Evolutionary conservation across 2,797 vertebrate genomes (phyloP), one percentile per base, ranked within the genome.

Genomic region (Hyperoplus immaculatus): DNA sequence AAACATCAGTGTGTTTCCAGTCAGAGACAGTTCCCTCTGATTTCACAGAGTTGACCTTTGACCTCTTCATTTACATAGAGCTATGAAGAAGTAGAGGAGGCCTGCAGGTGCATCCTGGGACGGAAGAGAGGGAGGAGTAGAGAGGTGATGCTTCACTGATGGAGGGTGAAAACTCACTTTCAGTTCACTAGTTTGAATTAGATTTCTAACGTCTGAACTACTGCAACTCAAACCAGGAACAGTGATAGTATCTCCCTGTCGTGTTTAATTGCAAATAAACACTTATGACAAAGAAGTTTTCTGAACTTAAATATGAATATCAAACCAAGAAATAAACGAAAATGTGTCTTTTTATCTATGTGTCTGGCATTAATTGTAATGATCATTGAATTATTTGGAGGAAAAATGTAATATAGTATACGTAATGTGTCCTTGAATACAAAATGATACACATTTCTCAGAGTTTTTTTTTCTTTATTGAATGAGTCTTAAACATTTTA

Each of bases 81-180:
- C 55, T 66, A 16, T 57, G 60, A 56, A 77, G 66, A 56, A 36
- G 7, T 5, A 55, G 43, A 6, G 2, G 18, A 68, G n/a, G 39
- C 10, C 58, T 72, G 60, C 84, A 87, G 85, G 78, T 89, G 80
- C 84, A 82, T 84, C 82, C 65, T 87, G 81, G 16, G 58, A 62
- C n/a, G 49, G 55, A 72, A 3, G 29, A 58, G 58, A 69, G n/a
- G 43, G 58, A 61, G 59, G 45, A 58, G 67, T 14, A 51, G 53
- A 77, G 61, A 69, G 13, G 53, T 63, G 74, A 81, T 2, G 58
- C 73, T 72, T 77, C 63, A 77, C 53, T 72, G 73, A 64, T 1
- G 2, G 11, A 69, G 57, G 39, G 62, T 62, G 39, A 79, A 66
- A 38, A 43, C 55, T 45, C 38, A 66, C 38, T 77, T 50, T 72